Evolutionary conservation across 2,113 vertebrate species (phyloP), one percentile per base, ranked within the genome.

Genomic region (Mirza zaza): DNA sequence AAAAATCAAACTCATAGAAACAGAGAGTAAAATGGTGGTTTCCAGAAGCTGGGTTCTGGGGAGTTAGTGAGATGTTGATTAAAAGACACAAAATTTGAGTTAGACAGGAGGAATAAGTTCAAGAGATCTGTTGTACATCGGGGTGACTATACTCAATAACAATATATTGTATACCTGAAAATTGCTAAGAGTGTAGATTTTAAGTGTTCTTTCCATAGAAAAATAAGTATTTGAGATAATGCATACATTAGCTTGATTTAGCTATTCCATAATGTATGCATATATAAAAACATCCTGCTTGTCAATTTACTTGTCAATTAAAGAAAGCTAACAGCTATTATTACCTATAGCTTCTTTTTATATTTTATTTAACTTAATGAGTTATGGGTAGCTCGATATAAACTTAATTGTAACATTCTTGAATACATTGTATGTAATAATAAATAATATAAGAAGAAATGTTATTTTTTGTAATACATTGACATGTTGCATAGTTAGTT

Each of bases 291-390:
- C 32, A 70, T 61, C 36, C 42, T 65, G 52, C 42, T 76, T 48
- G 48, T 48, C 48, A 48, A 48, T 73, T 75, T 42, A 81, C 42
- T 87, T 80, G 75, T 67, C 42, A 81, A 11, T 42, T 59, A 77
- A 34, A 25, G 70, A 59, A 94, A 85, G 55, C 48, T 80, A 32
- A 75, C 10, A 67, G 55, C 67, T 88, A 73, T 87, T 79, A n/a
- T 42, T 92, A 85, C 21, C n/a, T 90, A 42, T 87, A 86, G 76
- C 12, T 94, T 87, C 13, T 92, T 70, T 42, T 13, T 3, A 8
- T 86, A 80, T 87, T 91, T 90, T 84, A 76, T 93, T 91, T 59
- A 93, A 52, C 25, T 77, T 70, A 82, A 76, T 81, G 67, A 93
- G 55, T 96, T 94, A 81, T 48, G 52, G 88, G 4, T 85, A 71